phyloP scores from a whole-genome alignment of 2,888 invertebrate genomes.

The Rotaria magnacalcarata region DNA sequence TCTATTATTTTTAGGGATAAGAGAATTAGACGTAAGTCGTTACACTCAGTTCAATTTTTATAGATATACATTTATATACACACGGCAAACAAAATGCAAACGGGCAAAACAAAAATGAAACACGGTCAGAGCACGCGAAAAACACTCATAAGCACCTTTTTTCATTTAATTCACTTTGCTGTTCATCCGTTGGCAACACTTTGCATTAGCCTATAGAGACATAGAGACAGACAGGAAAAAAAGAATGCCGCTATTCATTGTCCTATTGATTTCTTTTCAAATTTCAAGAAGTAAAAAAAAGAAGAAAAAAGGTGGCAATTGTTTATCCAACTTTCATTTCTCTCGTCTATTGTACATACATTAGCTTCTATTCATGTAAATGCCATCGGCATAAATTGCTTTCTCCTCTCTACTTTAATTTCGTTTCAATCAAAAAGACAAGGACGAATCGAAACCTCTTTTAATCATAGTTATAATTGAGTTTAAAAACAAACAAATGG shows the following conservation, averaged over 20 bases:
- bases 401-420: not conserved
- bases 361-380: not conserved
- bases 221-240: not conserved
- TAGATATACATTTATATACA: constrained; percentile 20
- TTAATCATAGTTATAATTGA: not conserved
- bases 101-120: constrained; percentile 23
- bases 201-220: constrained; percentile 2
- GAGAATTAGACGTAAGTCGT: constrained; percentile 3
- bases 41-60: not conserved
- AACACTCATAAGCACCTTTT: constrained; percentile 17
- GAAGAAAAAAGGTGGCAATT: not conserved
- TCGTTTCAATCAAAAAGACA: constrained; percentile 18
- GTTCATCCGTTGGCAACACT: constrained; percentile 8
- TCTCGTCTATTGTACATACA: not conserved
- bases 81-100: constrained; percentile 31
- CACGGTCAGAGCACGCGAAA: constrained; percentile 29
- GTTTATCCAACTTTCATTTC: not conserved
- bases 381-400: not conserved
- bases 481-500: constrained; percentile 29
- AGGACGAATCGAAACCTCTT: not conserved
- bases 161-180: constrained; percentile 22
- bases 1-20: not conserved
- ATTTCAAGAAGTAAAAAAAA: not conserved
- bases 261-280: not conserved
- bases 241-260: constrained; percentile 28